These are phyloP conservation scores for Gobiocypris rarus DNA, from an alignment of 2,113 vertebrate species.

Conservation along the genomic window DNA sequence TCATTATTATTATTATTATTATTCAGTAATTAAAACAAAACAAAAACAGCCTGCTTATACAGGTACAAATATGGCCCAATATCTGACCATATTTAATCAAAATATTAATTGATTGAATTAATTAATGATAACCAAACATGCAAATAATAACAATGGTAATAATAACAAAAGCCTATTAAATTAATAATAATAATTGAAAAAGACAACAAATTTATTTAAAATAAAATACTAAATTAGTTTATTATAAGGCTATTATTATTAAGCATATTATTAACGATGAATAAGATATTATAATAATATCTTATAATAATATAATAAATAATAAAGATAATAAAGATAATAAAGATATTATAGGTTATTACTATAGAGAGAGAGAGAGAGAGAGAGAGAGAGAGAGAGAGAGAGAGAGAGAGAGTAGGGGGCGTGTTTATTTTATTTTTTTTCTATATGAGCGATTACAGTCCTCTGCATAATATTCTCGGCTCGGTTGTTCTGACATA, in stretches of 20 bases:
- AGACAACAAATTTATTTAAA: too few species aligned
- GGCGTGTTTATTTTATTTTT: not conserved
- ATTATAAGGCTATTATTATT: too few species aligned
- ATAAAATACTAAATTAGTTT: too few species aligned
- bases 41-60: not conserved
- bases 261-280: too few species aligned
- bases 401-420: conserved; percentile 7
- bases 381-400: conserved; percentile 42
- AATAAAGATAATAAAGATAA: too few species aligned
- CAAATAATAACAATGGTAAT: not conserved
- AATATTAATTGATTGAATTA: not conserved
- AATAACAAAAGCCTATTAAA: not conserved
- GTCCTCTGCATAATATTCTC: not conserved
- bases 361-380: conserved; percentile 4
- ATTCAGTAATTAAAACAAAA: not conserved
- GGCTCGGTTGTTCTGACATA: conserved; percentile 26
- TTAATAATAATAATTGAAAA: too few species aligned
- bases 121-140: not conserved
- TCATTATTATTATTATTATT: not conserved
- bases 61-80: not conserved
- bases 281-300: too few species aligned
- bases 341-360: too few species aligned
- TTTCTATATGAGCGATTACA: conserved; percentile 1
- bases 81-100: not conserved
- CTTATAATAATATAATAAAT: too few species aligned